Conservation (phyloP, 2,888 invertebrate species). For the Pammene aurita region DNA sequence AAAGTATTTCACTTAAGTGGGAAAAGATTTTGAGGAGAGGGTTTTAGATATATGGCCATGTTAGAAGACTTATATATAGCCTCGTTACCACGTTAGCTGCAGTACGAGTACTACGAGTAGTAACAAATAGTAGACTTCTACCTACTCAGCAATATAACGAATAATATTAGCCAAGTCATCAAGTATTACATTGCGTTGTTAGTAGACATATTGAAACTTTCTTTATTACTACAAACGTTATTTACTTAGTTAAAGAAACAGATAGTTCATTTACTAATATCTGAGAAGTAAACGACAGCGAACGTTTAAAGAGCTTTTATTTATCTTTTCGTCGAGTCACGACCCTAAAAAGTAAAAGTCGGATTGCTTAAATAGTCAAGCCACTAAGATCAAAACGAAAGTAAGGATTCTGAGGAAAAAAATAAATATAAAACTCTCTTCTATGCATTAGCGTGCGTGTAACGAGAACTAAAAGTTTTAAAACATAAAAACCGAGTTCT, state of each 20-base stretch:
- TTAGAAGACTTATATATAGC: not conserved
- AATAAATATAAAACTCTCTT: constrained; percentile 46
- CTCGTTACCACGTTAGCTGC: too few species aligned
- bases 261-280: constrained; percentile 28
- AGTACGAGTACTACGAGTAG: too few species aligned
- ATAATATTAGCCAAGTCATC: too few species aligned
- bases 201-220: not conserved
- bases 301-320: constrained; percentile 40
- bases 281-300: constrained; percentile 19
- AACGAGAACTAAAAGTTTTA: constrained; percentile 35
- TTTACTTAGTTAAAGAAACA: constrained; percentile 13
- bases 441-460: constrained; percentile 41
- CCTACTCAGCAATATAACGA: too few species aligned
- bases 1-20: constrained; percentile 59
- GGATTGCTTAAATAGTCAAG: constrained; percentile 54
- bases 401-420: constrained; percentile 48
- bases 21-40: not conserved
- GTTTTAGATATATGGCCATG: not conserved
- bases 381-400: constrained; percentile 55
- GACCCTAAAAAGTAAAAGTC: constrained; percentile 69
- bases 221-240: not conserved
- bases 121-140: too few species aligned
- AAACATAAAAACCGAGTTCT: constrained; percentile 56
- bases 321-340: constrained; percentile 58
- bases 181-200: too few species aligned